Percentiles rank a stretch among this genome's conserved stretches.
Conservation (phyloP, 2,888 invertebrate species). For the Limenitis camilla region DNA sequence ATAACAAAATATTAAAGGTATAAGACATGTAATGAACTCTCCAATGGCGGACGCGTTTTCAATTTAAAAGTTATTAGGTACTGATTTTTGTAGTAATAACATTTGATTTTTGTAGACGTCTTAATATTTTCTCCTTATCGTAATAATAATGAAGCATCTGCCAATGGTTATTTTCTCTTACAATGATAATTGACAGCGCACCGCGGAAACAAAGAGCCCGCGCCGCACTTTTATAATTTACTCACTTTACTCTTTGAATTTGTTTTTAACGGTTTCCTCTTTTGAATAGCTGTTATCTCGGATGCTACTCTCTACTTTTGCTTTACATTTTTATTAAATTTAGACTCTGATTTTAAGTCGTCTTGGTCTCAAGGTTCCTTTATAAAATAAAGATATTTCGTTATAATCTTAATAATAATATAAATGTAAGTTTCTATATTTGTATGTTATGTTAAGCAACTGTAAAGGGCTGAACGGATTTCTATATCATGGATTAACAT, state of each 20-base stretch:
- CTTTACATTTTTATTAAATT: conserved; percentile 53
- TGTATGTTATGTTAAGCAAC: too few species aligned
- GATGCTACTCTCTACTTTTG: conserved; percentile 36
- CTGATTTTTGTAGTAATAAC: too few species aligned
- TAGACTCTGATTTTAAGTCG: conserved; percentile 48
- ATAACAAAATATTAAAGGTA: too few species aligned
- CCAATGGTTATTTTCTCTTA: conserved; percentile 5
- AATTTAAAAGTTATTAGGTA: too few species aligned
- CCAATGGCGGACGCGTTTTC: too few species aligned
- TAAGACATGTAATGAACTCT: too few species aligned
- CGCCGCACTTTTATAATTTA: conserved; percentile 59
- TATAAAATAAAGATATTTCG: conserved; percentile 16
- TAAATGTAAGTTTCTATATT: too few species aligned
- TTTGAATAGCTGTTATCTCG: conserved; percentile 59
- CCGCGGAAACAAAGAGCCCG: conserved; percentile 53
- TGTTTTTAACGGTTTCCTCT: conserved; percentile 6
- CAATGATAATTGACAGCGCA: conserved; percentile 39
- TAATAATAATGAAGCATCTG: conserved; percentile 1
- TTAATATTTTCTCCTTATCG: too few species aligned
- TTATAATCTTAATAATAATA: background rate
- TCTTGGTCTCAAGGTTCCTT: conserved; percentile 31
- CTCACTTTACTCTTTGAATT: conserved; percentile 55
- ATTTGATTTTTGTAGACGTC: too few species aligned
- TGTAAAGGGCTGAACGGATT: background rate
- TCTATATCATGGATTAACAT: background rate